Evolutionary conservation across 1,140 invertebrate species (phyloP), one percentile per base, ranked within the genome.

Genomic region (Babylonia areolata): DNA sequence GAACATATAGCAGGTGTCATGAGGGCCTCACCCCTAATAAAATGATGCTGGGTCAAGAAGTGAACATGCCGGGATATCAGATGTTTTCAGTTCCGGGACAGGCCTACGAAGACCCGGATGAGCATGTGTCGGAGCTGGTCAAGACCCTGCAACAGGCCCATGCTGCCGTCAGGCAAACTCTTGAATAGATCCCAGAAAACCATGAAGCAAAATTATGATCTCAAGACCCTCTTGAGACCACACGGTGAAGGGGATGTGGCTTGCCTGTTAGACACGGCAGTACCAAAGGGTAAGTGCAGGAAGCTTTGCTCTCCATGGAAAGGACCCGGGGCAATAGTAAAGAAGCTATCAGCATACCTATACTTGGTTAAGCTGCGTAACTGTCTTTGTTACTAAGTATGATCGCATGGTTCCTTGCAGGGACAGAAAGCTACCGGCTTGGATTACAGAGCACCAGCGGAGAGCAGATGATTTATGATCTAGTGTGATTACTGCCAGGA

Each of bases 41-140:
- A n/a, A 17, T 89, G 15, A 90, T 88, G 87, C 40, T 88, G 31
- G 87, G 89, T 0, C 46, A 85, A 12, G 87, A 87, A 79, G 87
- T 87, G 35, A 40, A 20, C 20, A 35, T 15, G 23, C 87, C 71
- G 39, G 31, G 15, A 28, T 58, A 87, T 28, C 64, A 85, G 9
- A 46, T 85, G 40, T n/a, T 82, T 11, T 40, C 40, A 17, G 23
- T 33, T 20, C 31, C 33, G 11, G 40, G 31, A 11, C 3, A 84
- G 54, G 2, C 12, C 0, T 23, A 11, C 31, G 17, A 54, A 15
- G 9, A 15, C 23, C 33, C n/a, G 31, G 31, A 39, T 6, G 54
- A 84, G 9, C 40, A 71, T 73, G 58, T 84, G 35, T 20, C 64
- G 5, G 0, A 84, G 3, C 11, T 73, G 39, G 31, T 37, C n/a